Evolutionary conservation across 2,113 vertebrate species (phyloP).

Genomic region (Elaphurus davidianus): DNA sequence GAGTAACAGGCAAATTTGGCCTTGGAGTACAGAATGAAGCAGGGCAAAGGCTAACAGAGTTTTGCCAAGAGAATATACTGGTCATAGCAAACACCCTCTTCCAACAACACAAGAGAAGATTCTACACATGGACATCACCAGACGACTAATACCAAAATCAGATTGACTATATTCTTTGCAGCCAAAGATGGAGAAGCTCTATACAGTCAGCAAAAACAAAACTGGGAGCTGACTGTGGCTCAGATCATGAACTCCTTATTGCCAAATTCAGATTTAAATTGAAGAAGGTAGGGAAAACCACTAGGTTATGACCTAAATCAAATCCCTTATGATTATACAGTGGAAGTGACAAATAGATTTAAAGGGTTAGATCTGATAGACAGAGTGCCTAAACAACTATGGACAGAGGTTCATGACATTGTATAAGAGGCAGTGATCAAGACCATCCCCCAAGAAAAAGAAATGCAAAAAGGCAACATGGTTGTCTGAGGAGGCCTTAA

Average conservation of each 20-base stretch:
- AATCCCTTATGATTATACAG: background rate
- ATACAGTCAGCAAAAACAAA: background rate
- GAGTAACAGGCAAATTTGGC: background rate
- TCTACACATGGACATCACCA: background rate
- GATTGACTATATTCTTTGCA: background rate
- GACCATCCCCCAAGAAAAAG: background rate
- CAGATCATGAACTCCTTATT: background rate
- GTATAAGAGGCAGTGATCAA: background rate
- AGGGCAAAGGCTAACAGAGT: background rate
- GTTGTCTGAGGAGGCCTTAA: background rate
- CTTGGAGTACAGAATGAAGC: background rate
- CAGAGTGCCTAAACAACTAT: background rate
- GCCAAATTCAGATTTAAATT: background rate
- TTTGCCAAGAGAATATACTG: background rate
- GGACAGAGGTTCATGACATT: background rate
- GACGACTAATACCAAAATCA: background rate
- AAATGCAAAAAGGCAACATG: background rate
- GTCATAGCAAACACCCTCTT: background rate
- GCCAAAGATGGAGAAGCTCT: background rate
- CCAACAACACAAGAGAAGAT: background rate
- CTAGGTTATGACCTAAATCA: background rate
- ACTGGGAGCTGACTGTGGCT: background rate
- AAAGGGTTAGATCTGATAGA: background rate
- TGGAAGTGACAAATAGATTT: background rate
- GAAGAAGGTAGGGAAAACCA: background rate